Conservation (phyloP, 2,797 vertebrate genomes). For the Capromys pilorides region DNA sequence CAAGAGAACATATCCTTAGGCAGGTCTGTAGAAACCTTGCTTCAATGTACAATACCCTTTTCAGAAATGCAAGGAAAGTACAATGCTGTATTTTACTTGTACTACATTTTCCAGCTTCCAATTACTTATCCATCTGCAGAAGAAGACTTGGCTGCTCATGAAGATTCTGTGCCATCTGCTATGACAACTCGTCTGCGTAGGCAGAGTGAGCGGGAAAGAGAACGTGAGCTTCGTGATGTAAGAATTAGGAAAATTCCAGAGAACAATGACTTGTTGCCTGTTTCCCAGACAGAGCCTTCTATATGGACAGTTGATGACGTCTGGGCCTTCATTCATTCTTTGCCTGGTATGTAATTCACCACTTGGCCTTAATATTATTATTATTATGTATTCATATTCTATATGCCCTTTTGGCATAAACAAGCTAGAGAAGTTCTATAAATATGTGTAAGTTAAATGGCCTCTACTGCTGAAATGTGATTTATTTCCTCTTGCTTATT, state of each 20-base stretch:
- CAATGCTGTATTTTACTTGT: constrained; percentile 86
- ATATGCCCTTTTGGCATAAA: background rate
- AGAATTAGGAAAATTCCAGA: constrained; percentile 89
- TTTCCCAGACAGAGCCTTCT: constrained; percentile 88
- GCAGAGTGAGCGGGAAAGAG: constrained; percentile 89
- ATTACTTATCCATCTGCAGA: constrained; percentile 89
- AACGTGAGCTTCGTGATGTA: constrained; percentile 87
- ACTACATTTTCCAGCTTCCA: constrained; percentile 88
- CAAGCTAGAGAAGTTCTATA: constrained; percentile 55
- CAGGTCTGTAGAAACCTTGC: constrained; percentile 89
- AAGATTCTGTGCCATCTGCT: constrained; percentile 88
- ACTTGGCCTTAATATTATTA: background rate
- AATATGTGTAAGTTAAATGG: constrained; percentile 45
- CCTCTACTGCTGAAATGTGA: constrained; percentile 74
- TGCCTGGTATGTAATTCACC: constrained; percentile 90
- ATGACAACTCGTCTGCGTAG: constrained; percentile 93
- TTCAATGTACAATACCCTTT: constrained; percentile 81
- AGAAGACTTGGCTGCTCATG: constrained; percentile 86
- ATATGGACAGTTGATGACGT: constrained; percentile 97
- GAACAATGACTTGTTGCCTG: constrained; percentile 86
- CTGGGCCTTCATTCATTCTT: constrained; percentile 93
- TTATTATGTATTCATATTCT: constrained; percentile 27
- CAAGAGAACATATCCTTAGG: constrained; percentile 91
- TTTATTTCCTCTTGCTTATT: constrained; percentile 83
- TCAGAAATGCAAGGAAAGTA: constrained; percentile 82